Evolutionary conservation across 2,888 invertebrate species (phyloP).

Genomic region (Synanthedon formicaeformis): DNA sequence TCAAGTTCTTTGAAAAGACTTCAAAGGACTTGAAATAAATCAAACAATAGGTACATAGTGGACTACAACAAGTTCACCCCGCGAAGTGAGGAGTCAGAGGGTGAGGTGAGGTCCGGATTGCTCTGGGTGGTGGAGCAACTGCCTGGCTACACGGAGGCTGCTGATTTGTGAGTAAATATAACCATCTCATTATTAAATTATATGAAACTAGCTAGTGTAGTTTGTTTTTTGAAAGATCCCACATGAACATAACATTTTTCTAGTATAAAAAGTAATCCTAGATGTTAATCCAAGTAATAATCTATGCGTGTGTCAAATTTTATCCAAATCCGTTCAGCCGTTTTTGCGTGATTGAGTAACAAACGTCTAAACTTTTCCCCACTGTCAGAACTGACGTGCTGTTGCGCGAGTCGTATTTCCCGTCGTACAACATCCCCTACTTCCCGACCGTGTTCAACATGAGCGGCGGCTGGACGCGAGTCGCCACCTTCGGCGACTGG

Average conservation of each 20-base stretch:
- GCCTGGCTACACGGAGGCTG: conserved; percentile 47
- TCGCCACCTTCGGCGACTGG: conserved; percentile 60
- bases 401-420: conserved; percentile 64
- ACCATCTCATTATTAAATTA: neutral
- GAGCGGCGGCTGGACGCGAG: conserved; percentile 71
- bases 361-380: no score
- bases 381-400: conserved; percentile 42
- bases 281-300: no score
- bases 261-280: no score
- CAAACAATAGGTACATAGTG: conserved; percentile 66
- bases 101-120: conserved; percentile 41
- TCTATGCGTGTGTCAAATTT: no score
- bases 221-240: no score
- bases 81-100: conserved; percentile 14
- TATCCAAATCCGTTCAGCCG: no score
- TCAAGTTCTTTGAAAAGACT: no score
- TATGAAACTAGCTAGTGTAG: no score
- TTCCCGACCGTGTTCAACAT: conserved; percentile 73
- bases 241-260: no score
- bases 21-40: no score
- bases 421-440: conserved; percentile 79
- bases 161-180: conserved; percentile 34
- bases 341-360: no score
- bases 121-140: conserved; percentile 76
- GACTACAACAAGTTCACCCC: conserved; percentile 76